Evolutionary conservation across 2,888 invertebrate species (phyloP), one percentile per base, ranked within the genome.

Genomic region (Autographa pulchrina): DNA sequence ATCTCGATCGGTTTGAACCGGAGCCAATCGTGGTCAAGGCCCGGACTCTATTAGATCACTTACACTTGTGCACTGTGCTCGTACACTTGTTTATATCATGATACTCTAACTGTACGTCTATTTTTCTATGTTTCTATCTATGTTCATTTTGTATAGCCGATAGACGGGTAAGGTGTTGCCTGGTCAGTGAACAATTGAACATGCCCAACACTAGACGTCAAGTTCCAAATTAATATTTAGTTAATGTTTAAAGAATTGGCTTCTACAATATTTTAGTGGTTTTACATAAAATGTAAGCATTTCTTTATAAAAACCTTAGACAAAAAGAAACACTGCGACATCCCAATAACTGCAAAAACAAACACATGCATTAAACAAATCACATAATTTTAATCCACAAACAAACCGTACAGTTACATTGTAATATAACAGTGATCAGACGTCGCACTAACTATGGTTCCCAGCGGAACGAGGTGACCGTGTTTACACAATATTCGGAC

Each of bases 391-490:
- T 25, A 58, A n/a, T 52, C 31, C 65, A 61, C 59, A 48, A 38
- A 16, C 7, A 31, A 59, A 43, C 16, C n/a, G 58, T 35, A 9
- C 60, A 68, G 41, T 60, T 65, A 48, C 48, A 48, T 48, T 38
- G 58, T 35, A 61, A 69, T 20, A 65, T 25, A 25, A 25, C 62
- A 65, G 58, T 20, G 58, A 63, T 68, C 31, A 54, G 65, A 62
- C 54, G 67, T 41, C 64, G 32, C 59, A 65, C 11, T 68, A 54
- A 70, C 64, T 54, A 70, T 66, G 43, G 70, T 71, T 77, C 74
- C 54, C 70, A 80, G 32, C 25, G n/a, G 54, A 74, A 70, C 60
- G 63, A 64, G 82, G 82, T 82, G 82, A 84, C 82, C 82, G 82
- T 66, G 83, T 84, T 72, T 52, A 20, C 56, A 43, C n/a, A 65